Conservation (phyloP, 2,888 invertebrate species). For the Agrypnus murinus region DNA sequence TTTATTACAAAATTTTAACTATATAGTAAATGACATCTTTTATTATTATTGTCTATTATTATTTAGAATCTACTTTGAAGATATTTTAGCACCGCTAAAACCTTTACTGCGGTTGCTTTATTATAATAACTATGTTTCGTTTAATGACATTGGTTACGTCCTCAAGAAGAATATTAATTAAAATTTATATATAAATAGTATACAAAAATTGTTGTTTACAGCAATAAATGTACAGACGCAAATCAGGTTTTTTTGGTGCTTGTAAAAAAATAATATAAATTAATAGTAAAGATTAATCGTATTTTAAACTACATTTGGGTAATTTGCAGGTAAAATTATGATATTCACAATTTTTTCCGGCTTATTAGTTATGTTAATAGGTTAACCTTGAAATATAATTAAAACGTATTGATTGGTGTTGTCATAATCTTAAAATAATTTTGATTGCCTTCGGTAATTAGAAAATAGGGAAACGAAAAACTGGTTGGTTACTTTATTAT, state of each 20-base stretch:
- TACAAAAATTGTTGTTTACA: constrained; percentile 5
- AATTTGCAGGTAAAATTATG: neutral
- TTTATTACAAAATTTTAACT: too few relatives aligned
- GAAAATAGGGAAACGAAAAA: neutral
- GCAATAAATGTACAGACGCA: neutral
- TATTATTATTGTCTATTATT: too few relatives aligned
- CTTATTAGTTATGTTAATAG: neutral
- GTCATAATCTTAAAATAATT: neutral
- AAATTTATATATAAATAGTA: neutral
- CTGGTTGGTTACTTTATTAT: too few relatives aligned
- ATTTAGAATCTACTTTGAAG: too few relatives aligned
- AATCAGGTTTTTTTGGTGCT: neutral
- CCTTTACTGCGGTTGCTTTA: too few relatives aligned
- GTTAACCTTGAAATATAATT: neutral
- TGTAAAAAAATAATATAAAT: neutral
- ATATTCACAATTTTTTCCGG: neutral
- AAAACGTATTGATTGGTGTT: constrained; percentile 4
- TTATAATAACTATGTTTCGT: too few relatives aligned
- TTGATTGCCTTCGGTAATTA: neutral
- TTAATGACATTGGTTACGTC: too few relatives aligned
- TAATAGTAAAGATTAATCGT: neutral
- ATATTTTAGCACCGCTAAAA: too few relatives aligned
- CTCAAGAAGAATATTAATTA: neutral
- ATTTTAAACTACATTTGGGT: neutral
- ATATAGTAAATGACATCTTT: too few relatives aligned